Evolutionary conservation across 2,888 invertebrate genomes (phyloP).

Genomic region (Drosophila mimica): DNA sequence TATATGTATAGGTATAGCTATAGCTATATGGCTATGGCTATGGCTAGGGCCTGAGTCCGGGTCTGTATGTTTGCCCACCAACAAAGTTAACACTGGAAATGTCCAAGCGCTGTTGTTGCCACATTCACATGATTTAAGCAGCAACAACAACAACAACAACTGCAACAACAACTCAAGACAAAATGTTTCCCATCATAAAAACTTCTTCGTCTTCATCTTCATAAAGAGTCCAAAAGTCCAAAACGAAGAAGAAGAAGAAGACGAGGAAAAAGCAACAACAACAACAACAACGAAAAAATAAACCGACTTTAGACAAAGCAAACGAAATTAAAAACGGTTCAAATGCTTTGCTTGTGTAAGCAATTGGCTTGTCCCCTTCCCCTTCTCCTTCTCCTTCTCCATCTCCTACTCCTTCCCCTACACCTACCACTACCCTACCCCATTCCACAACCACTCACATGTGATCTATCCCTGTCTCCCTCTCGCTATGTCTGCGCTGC

Average conservation of each 20-base stretch:
- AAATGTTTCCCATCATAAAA: constrained; percentile 78
- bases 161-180: constrained; percentile 41
- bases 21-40: constrained; percentile 1
- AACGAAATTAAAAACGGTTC: constrained; percentile 78
- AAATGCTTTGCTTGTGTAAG: constrained; percentile 72
- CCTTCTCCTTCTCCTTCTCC: neutral
- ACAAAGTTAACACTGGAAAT: constrained; percentile 74
- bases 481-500: constrained; percentile 11
- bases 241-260: constrained; percentile 35
- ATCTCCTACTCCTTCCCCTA: too few species aligned
- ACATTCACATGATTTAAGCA: constrained; percentile 78
- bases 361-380: constrained; percentile 52
- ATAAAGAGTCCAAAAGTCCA: constrained; percentile 61
- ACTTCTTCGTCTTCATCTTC: constrained; percentile 46
- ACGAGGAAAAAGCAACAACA: constrained; percentile 1
- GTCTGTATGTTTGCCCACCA: constrained; percentile 67
- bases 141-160: constrained; percentile 47
- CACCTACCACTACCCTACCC: too few species aligned
- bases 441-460: neutral
- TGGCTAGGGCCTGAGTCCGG: constrained; percentile 30
- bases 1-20: neutral
- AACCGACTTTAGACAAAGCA: constrained; percentile 67
- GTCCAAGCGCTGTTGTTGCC: constrained; percentile 71
- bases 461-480: neutral
- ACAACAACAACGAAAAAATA: constrained; percentile 30